These are phyloP conservation scores for Melopsittacus undulatus DNA, from an alignment of 2,797 vertebrate species.

Conservation along the genomic window DNA sequence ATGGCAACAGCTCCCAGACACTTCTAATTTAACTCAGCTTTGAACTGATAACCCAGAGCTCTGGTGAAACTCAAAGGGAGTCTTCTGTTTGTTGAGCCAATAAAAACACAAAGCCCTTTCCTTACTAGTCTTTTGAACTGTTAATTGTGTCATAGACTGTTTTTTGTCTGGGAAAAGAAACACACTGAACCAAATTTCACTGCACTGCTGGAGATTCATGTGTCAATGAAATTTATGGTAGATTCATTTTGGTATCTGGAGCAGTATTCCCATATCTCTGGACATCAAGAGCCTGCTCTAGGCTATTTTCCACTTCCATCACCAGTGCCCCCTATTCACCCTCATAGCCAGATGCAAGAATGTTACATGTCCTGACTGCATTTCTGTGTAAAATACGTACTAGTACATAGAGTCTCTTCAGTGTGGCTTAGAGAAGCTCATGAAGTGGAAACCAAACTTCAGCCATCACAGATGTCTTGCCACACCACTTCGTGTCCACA, in stretches of 20 bases:
- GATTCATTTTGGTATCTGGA: background rate
- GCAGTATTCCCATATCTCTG: background rate
- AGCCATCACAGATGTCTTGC: background rate
- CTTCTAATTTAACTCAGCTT: constrained; percentile 39
- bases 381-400: background rate
- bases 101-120: background rate
- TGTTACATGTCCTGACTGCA: background rate
- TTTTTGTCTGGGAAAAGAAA: background rate
- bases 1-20: constrained; percentile 40
- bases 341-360: background rate
- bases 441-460: background rate
- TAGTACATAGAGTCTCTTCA: background rate
- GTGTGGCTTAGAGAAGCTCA: background rate
- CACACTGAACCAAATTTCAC: background rate
- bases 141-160: background rate
- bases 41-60: constrained; percentile 20
- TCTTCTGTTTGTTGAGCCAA: background rate
- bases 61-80: background rate
- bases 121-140: background rate
- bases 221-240: background rate
- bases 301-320: background rate
- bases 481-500: background rate
- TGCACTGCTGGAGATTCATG: background rate
- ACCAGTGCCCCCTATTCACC: background rate
- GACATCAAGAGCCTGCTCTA: background rate